Percentiles rank a stretch among this genome's conserved stretches.
Evolutionary conservation across 2,888 invertebrate genomes (phyloP).

Genomic region (Lepidonotus clava): DNA sequence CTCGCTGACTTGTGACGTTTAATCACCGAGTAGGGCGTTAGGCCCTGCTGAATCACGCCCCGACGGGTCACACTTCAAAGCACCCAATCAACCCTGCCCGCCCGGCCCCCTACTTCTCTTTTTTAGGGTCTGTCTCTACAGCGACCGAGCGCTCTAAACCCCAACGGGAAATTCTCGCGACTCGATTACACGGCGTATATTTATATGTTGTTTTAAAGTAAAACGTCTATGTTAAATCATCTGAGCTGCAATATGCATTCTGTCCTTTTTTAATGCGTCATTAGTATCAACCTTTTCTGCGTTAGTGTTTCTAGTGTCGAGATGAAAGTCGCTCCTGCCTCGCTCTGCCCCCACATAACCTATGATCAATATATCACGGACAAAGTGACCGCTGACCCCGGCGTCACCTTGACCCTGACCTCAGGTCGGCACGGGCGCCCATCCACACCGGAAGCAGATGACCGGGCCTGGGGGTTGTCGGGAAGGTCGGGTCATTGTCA

Average conservation of each 20-base stretch:
- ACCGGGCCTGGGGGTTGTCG: background rate
- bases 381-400: constrained; percentile 48
- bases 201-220: too few relatives aligned
- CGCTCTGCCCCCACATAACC: constrained; percentile 23
- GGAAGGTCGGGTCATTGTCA: constrained; percentile 43
- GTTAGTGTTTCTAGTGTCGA: too few relatives aligned
- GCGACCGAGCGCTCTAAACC: too few relatives aligned
- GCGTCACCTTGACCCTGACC: constrained; percentile 41
- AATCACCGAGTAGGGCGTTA: background rate
- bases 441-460: constrained; percentile 41
- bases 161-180: too few relatives aligned
- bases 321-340: too few relatives aligned
- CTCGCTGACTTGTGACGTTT: constrained; percentile 22
- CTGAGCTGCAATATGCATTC: too few relatives aligned
- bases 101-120: background rate
- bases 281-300: too few relatives aligned
- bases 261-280: too few relatives aligned
- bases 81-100: background rate
- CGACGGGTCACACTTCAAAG: background rate
- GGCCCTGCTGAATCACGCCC: background rate
- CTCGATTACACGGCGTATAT: too few relatives aligned
- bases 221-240: too few relatives aligned
- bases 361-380: constrained; percentile 39
- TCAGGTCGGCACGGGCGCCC: background rate
- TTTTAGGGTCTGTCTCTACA: too few relatives aligned